Base-by-base conservation (phyloP, 2,797 vertebrate genomes). In the Sebastes variabilis region DNA sequence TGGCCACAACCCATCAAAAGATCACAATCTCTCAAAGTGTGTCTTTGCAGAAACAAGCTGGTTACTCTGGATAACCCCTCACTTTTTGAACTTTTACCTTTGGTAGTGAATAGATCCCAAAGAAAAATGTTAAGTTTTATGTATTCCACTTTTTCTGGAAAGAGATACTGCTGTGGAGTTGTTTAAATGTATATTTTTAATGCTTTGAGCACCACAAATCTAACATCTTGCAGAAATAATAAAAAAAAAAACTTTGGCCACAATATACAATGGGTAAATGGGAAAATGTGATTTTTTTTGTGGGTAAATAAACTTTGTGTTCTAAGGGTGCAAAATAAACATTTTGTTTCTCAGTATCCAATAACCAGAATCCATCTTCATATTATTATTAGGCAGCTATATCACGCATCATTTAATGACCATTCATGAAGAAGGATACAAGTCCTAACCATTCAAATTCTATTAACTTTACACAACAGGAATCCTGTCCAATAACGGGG, bases 401-500 rank as follows among this genome's bases (percentile, higher is more conserved):
- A 60, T 81, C 2, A 46, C 9, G 4, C 34, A 49, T 49, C 13
- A 34, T 60, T 66, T 52, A 58, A 58, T 73, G 12, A 30, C 22
- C 32, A 18, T 83, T 61, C 30, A 46, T 77, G 52, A 82, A 18
- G 62, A 83, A 65, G 56, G 80, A 75, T 60, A 32, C 77, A 73
- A 71, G 27, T 75, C 87, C 64, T 74, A 58, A 84, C 86, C 60
- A 80, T 88, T 88, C 79, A 72, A 64, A 87, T 80, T 85, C 85
- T 87, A 79, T 85, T 84, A 89, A 82, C 76, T 88, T 88, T 85
- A 83, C 83, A 87, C 89, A 88, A 90, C 89, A 93, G 86, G 87
- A 89, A 87, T 68, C 84, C 75, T 69, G 87, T 93, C 93, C 90
- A 90, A 89, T 93, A 89, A 93, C 90, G 71, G 89, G 72, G 91